Evolutionary conservation across 2,797 vertebrate species (phyloP).

Genomic region (Pseudochromis fuscus): DNA sequence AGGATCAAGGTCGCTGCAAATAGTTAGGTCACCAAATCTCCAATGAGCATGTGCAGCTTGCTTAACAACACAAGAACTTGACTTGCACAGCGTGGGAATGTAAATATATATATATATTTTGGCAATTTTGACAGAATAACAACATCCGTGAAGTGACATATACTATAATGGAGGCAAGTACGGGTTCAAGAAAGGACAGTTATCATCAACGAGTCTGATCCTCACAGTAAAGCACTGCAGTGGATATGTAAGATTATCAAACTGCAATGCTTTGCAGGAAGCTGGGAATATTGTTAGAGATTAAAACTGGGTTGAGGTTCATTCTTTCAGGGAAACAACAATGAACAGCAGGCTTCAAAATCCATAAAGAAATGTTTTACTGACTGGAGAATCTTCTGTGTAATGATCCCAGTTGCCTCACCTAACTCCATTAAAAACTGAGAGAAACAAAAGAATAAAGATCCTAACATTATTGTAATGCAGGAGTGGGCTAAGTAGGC

Average conservation of each 20-base stretch:
- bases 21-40: constrained; percentile 48
- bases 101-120: no score
- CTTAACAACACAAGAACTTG: constrained; percentile 21
- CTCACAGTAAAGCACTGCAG: neutral
- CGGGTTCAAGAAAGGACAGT: constrained; percentile 16
- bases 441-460: constrained; percentile 11
- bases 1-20: constrained; percentile 26
- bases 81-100: neutral
- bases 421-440: neutral
- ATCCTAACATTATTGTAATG: no score
- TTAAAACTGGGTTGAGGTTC: constrained; percentile 30
- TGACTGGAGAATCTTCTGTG: neutral
- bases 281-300: neutral
- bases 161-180: constrained; percentile 10
- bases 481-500: no score
- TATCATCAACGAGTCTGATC: constrained; percentile 11
- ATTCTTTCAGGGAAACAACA: constrained; percentile 1
- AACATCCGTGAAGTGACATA: constrained; percentile 21
- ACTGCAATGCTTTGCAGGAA: neutral
- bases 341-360: neutral
- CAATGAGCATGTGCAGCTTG: constrained; percentile 28
- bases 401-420: neutral
- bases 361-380: neutral
- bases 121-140: no score
- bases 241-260: constrained; percentile 6